Conservation (phyloP, 2,797 vertebrate genomes). For the Lateolabrax maculatus region DNA sequence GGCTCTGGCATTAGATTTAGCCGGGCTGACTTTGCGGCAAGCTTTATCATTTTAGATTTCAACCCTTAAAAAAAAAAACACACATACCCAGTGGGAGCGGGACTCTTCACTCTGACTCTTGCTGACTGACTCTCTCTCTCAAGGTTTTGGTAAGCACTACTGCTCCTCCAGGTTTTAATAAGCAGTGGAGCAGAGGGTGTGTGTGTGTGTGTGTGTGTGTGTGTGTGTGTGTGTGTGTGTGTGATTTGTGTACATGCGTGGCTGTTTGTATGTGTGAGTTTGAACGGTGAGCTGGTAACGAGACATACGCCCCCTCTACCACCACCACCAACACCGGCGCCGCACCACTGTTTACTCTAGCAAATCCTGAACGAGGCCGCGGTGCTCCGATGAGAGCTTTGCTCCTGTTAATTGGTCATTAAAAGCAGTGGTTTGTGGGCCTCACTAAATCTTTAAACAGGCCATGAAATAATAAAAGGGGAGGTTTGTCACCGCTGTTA, state of each 20-base stretch:
- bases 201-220: constrained; percentile 46
- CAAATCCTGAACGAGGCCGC: constrained; percentile 80
- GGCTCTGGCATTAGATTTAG: constrained; percentile 68
- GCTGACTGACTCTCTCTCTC: constrained; percentile 77
- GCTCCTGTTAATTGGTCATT: constrained; percentile 90
- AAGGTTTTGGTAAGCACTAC: constrained; percentile 81
- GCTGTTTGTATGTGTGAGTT: constrained; percentile 66
- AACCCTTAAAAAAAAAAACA: constrained; percentile 32
- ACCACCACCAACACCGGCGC: constrained; percentile 50
- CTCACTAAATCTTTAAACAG: constrained; percentile 89
- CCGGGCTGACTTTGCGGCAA: constrained; percentile 65
- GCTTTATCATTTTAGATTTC: constrained; percentile 75
- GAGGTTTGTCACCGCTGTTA: constrained; percentile 80
- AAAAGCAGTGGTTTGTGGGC: constrained; percentile 86
- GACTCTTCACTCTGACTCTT: constrained; percentile 78
- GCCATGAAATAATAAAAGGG: constrained; percentile 86
- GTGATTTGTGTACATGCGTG: constrained; percentile 50
- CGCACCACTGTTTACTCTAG: constrained; percentile 83
- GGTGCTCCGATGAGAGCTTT: constrained; percentile 78
- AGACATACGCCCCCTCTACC: constrained; percentile 70
- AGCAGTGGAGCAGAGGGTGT: constrained; percentile 74
- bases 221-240: constrained; percentile 40
- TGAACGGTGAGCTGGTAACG: constrained; percentile 76
- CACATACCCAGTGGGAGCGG: constrained; percentile 73
- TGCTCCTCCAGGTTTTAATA: constrained; percentile 85